Conservation (phyloP, 1,140 invertebrate genomes). For the Drosophila sucinea region DNA sequence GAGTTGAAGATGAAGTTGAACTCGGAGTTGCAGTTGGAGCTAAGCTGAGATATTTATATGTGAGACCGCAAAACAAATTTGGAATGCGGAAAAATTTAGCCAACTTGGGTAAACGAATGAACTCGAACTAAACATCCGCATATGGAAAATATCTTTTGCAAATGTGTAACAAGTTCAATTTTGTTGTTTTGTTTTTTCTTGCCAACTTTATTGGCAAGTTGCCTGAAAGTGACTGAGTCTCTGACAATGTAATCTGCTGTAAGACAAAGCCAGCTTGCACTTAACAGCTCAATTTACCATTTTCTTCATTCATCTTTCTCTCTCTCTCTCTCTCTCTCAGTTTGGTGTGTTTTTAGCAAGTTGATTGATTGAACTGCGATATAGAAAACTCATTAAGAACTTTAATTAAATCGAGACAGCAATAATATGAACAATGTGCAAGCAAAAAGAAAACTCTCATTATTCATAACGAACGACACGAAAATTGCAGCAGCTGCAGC, state of each 20-base stretch:
- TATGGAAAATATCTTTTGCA: slow-evolving; percentile 21
- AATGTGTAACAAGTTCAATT: slow-evolving; percentile 23
- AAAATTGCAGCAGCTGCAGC: slow-evolving; percentile 39
- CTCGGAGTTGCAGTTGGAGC: slow-evolving; percentile 15
- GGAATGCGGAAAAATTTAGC: slow-evolving; percentile 67
- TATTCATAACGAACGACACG: slow-evolving; percentile 63
- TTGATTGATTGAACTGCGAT: slow-evolving; percentile 71
- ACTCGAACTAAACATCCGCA: slow-evolving; percentile 49
- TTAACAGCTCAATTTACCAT: slow-evolving; percentile 20
- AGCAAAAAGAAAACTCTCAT: slow-evolving; percentile 47
- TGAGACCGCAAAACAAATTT: slow-evolving; percentile 75
- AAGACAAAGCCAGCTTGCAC: slow-evolving; percentile 55
- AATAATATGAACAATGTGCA: slow-evolving; percentile 18
- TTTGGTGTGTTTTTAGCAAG: slow-evolving; percentile 51
- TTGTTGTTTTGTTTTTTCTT: not conserved
- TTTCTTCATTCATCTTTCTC: slow-evolving; percentile 7
- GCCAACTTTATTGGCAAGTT: slow-evolving; percentile 43
- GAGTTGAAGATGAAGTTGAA: slow-evolving; percentile 3
- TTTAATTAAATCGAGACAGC: slow-evolving; percentile 74
- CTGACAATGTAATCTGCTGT: slow-evolving; percentile 59
- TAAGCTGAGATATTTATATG: slow-evolving; percentile 57
- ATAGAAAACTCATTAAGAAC: slow-evolving; percentile 75
- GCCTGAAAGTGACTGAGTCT: slow-evolving; percentile 23
- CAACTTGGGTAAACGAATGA: slow-evolving; percentile 74
- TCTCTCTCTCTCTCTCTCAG: not conserved